Evolutionary conservation across 2,888 invertebrate species (phyloP), one percentile per base, ranked within the genome.

Genomic region (Crocallis elinguaria): DNA sequence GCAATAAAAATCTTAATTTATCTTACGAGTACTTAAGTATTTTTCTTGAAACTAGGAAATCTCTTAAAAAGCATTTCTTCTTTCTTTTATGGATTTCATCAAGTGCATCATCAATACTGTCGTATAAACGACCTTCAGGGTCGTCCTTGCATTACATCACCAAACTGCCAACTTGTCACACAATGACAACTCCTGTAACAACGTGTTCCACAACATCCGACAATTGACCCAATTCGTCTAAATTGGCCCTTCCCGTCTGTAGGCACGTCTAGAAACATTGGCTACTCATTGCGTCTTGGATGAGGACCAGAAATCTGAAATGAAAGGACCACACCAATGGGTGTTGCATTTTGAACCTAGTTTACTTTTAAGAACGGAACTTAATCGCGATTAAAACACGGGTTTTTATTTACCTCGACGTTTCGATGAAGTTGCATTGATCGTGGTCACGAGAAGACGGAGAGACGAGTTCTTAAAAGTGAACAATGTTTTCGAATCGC

Each of bases 221-320:
- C 65, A 77, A 77, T 84, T 85, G 86, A 80, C 79, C 83, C 62
- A 75, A 72, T 69, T 68, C 66, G 70, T 63, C 64, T 70, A 75
- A 85, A 85, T 85, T 82, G 77, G 61, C 60, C 60, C 77, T 79
- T 86, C 60, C 84, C 85, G 73, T 65, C 69, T 58, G 69, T 68
- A 65, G 65, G 62, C 46, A 63, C 61, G 60, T 49, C 49, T 51
- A 60, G 69, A 52, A 56, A 49, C 61, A 81, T 79, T 81, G 79
- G 69, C 62, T 75, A 21, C 44, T 45, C 39, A 37, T 43, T 29
- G 29, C 32, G 23, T 9, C 9, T 30, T 27, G 33, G n/a, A n/a
- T n/a, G n/a, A n/a, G n/a, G n/a, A n/a, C n/a, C n/a, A n/a, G n/a
- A n/a, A n/a, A n/a, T n/a, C n/a, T n/a, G n/a, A n/a, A n/a, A n/a